Conservation (phyloP, 2,888 invertebrate genomes). For the Azorinus chamasolen region DNA sequence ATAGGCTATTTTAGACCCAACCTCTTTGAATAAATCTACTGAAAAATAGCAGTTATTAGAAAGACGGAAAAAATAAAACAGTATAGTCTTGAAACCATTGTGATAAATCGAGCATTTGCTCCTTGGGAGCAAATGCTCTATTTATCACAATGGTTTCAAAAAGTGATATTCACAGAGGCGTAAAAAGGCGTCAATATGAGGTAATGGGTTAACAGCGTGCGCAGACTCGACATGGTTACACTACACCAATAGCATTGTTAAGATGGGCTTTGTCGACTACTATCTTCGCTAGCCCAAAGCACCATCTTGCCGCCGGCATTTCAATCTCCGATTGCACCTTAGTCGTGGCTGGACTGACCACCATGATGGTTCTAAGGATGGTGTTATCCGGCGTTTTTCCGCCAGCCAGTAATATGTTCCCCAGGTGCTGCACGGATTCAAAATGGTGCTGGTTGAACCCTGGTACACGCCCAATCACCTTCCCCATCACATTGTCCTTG, state of each 20-base stretch:
- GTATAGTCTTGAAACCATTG: too few species aligned
- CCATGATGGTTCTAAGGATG: conserved; percentile 62
- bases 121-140: too few species aligned
- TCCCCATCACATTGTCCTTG: conserved; percentile 54
- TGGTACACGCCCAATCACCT: conserved; percentile 58
- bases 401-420: conserved; percentile 71
- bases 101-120: too few species aligned
- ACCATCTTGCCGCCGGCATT: conserved; percentile 73
- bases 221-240: too few species aligned
- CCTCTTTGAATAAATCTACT: too few species aligned
- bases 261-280: conserved; percentile 63
- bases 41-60: too few species aligned
- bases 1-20: too few species aligned
- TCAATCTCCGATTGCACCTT: conserved; percentile 46
- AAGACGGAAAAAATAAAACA: too few species aligned
- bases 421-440: conserved; percentile 75
- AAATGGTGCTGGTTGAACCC: conserved; percentile 75
- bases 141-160: too few species aligned
- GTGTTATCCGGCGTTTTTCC: conserved; percentile 78
- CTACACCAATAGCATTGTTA: conserved; percentile 64
- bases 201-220: too few species aligned
- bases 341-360: conserved; percentile 43
- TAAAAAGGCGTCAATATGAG: too few species aligned
- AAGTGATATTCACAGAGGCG: too few species aligned
- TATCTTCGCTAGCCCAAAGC: conserved; percentile 68